Evolutionary conservation across 2,113 vertebrate species (phyloP).

Genomic region (Aplodontia rufa): DNA sequence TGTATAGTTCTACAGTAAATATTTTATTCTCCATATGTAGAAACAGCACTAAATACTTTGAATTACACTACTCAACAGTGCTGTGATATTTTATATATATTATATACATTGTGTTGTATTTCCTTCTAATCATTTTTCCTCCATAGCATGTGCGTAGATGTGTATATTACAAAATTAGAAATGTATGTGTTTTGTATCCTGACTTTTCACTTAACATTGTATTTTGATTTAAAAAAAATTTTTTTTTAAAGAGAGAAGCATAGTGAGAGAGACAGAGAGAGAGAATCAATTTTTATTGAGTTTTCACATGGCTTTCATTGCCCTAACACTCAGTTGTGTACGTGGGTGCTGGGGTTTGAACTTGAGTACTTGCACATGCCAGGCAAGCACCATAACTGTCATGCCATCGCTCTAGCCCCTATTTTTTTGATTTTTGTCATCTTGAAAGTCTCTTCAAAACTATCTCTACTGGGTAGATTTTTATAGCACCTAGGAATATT

Average conservation of each 20-base stretch:
- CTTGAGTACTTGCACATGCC: no score
- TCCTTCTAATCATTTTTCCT: background rate
- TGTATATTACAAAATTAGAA: background rate
- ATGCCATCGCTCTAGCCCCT: no score
- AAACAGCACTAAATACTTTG: background rate
- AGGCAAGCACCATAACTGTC: no score
- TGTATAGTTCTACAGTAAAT: background rate
- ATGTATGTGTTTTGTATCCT: background rate
- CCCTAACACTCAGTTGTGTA: no score
- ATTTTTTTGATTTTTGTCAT: conserved; percentile 47
- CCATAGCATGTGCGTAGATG: background rate
- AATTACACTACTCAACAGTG: background rate
- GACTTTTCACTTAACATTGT: background rate
- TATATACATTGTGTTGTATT: background rate
- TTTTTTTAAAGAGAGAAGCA: no score
- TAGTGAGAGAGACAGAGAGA: no score
- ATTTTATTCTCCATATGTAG: background rate
- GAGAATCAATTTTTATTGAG: no score
- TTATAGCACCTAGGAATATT: background rate
- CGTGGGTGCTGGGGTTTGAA: no score
- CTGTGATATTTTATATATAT: background rate
- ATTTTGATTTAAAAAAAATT: conserved; percentile 37
- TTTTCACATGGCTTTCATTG: no score
- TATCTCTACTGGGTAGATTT: background rate
- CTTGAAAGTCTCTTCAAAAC: conserved; percentile 8